Percentiles rank a stretch among this genome's conserved stretches.
phyloP scores from a whole-genome alignment of 1,140 invertebrate species.

The Himalopsyche phryganea region DNA sequence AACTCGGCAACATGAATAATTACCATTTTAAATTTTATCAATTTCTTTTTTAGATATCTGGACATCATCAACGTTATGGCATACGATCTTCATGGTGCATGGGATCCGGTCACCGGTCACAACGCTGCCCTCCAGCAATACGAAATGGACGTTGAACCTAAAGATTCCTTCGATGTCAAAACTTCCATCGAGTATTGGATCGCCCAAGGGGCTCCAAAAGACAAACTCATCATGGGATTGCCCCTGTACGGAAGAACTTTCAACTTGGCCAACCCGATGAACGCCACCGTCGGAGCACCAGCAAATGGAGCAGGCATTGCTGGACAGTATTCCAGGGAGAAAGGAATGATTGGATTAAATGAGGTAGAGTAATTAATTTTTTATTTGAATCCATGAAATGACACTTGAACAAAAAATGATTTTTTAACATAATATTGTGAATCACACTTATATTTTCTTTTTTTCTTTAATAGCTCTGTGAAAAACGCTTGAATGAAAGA shows the following conservation, averaged over 20 bases:
- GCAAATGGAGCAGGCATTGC: conserved; percentile 55
- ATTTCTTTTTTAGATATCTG: conserved; percentile 42
- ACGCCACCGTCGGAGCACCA: conserved; percentile 53
- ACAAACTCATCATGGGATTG: conserved; percentile 67
- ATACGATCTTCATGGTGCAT: conserved; percentile 66
- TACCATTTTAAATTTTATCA: neutral
- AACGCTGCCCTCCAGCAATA: conserved; percentile 56
- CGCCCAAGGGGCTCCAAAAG: conserved; percentile 51
- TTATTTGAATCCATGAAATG: no score
- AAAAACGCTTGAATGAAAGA: conserved; percentile 35
- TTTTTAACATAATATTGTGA: no score
- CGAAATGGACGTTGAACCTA: conserved; percentile 40
- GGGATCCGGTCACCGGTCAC: conserved; percentile 57
- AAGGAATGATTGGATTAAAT: conserved; percentile 73
- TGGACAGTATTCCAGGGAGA: conserved; percentile 68
- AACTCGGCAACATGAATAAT: neutral
- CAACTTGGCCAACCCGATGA: conserved; percentile 48
- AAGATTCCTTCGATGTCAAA: conserved; percentile 1
- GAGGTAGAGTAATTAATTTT: conserved; percentile 56
- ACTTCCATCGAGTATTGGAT: neutral
- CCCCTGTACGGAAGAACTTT: conserved; percentile 69
- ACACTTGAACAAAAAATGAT: no score
- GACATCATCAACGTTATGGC: conserved; percentile 67
- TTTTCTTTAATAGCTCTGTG: conserved; percentile 44
- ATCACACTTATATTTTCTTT: no score